These are phyloP conservation scores for Aphidius gifuensis DNA, from an alignment of 1,140 invertebrate species.

Conservation along the genomic window DNA sequence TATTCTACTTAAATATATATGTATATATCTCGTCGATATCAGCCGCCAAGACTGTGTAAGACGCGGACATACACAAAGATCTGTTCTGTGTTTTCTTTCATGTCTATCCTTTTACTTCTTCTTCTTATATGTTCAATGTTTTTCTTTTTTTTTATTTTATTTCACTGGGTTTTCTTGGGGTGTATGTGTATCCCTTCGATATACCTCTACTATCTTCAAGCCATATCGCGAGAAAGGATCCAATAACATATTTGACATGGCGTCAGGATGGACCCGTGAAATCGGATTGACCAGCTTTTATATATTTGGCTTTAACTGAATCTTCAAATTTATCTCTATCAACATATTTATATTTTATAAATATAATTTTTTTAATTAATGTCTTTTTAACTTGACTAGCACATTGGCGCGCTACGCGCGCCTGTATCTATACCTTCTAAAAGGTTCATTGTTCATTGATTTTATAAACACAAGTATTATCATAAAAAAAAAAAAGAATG, in stretches of 20 bases:
- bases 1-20: neutral
- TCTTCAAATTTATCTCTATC: slow-evolving; percentile 5
- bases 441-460: no score
- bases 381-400: no score
- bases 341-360: no score
- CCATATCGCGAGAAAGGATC: slow-evolving; percentile 35
- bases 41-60: slow-evolving; percentile 12
- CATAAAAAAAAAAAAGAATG: no score
- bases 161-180: neutral
- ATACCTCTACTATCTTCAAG: slow-evolving; percentile 9
- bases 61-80: neutral
- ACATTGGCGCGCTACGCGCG: no score
- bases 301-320: slow-evolving; percentile 42
- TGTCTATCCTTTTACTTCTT: neutral
- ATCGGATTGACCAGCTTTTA: slow-evolving; percentile 50
- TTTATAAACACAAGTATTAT: no score
- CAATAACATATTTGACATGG: slow-evolving; percentile 51
- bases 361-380: no score
- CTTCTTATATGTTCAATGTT: neutral
- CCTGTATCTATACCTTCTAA: no score
- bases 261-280: slow-evolving; percentile 36
- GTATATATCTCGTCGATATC: slow-evolving; percentile 10
- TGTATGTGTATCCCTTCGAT: slow-evolving; percentile 11
- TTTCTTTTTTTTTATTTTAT: neutral
- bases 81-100: neutral